Evolutionary conservation across 2,797 vertebrate genomes (phyloP).

Genomic region (Zenarchopterus dispar): DNA sequence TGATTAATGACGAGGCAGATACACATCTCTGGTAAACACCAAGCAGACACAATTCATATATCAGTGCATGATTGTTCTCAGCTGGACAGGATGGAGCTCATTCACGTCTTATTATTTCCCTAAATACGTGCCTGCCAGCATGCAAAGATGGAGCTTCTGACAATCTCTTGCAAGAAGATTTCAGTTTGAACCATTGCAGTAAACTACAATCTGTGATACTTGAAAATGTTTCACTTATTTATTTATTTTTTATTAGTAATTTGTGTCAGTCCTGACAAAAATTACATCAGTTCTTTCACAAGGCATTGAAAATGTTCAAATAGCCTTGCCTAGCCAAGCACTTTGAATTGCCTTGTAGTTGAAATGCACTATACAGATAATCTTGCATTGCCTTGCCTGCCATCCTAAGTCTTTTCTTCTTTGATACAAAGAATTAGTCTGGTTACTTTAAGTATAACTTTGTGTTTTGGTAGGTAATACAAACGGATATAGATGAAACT

Average conservation of each 20-base stretch:
- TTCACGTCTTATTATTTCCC: conserved; percentile 52
- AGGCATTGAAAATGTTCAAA: no score
- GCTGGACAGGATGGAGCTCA: conserved; percentile 65
- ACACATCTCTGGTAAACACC: conserved; percentile 54
- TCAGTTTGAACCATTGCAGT: conserved; percentile 3
- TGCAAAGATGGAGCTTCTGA: not conserved
- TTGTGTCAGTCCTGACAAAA: conserved; percentile 15
- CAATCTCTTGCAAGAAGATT: not conserved
- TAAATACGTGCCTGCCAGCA: conserved; percentile 39
- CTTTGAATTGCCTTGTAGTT: no score
- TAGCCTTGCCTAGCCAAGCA: no score
- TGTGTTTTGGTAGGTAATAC: no score
- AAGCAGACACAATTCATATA: conserved; percentile 65
- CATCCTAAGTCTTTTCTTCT: no score
- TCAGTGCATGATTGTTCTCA: conserved; percentile 68
- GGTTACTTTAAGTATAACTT: no score
- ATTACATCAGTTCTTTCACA: no score
- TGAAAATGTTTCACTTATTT: conserved; percentile 17
- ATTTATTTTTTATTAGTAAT: conserved; percentile 24
- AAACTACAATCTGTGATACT: not conserved
- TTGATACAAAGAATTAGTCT: no score
- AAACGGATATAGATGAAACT: no score
- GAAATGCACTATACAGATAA: no score
- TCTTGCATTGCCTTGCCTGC: no score
- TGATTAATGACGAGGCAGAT: conserved; percentile 68